Conservation (phyloP, 2,888 invertebrate species). For the Morpho helenor region DNA sequence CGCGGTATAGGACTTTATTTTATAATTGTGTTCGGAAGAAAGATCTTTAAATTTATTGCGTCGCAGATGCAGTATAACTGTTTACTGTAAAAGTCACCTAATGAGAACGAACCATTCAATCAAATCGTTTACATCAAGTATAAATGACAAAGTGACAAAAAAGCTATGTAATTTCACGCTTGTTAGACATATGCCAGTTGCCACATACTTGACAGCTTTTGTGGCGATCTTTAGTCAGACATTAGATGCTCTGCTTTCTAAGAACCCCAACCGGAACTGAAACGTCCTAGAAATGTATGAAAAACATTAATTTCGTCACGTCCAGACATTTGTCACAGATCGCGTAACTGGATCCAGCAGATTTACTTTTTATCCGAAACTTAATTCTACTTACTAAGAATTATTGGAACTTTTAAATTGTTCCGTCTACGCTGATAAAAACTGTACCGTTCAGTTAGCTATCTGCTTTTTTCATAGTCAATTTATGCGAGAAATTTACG, state of each 20-base stretch:
- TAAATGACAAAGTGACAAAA: not conserved
- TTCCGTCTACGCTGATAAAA: constrained; percentile 1
- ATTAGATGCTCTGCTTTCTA: not conserved
- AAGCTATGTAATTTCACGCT: constrained; percentile 9
- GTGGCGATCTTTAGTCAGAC: not conserved
- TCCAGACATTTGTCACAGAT: constrained; percentile 12
- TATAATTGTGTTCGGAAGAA: no score
- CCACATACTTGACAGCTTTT: not conserved
- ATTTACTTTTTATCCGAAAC: constrained; percentile 6
- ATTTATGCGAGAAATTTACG: not conserved
- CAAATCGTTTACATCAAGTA: not conserved
- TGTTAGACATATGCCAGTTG: constrained; percentile 5
- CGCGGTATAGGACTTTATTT: no score
- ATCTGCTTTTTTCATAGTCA: not conserved
- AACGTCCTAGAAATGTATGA: constrained; percentile 7
- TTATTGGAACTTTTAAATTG: not conserved
- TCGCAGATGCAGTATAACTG: no score
- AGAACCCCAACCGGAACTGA: constrained; percentile 11
- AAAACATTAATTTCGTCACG: constrained; percentile 13
- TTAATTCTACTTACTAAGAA: constrained; percentile 1
- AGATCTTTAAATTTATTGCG: no score
- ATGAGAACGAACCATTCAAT: no score
- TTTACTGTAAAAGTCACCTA: no score
- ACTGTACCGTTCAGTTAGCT: not conserved
- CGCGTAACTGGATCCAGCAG: not conserved